Base-by-base conservation (phyloP, 2,113 vertebrate species). In the Ceuthmochares aereus region DNA sequence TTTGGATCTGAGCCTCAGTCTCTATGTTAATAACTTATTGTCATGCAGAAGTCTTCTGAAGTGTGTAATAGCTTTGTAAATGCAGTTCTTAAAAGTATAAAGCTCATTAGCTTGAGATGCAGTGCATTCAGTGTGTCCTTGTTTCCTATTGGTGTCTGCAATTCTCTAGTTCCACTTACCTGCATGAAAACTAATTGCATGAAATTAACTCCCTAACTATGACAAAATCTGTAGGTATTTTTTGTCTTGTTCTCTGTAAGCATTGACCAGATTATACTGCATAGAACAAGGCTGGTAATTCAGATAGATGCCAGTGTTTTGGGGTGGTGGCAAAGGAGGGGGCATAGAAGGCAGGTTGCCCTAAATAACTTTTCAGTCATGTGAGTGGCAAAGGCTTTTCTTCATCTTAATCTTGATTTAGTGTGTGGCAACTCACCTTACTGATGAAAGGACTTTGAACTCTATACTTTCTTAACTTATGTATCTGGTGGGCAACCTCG, bases 111-210 rank as follows among this genome's bases (percentile, higher is more conserved):
- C 17, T 66, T 25, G 56, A 70, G 29, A 29, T 43, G 20, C 12
- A 58, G 14, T 84, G 34, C 10, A 7, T 80, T 89, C 19, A 8
- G 21, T 36, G 10, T 42, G 30, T 69, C 30, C 2, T 0, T 34
- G 6, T 60, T 70, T 87, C 42, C 43, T 3, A 1, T 11, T 63
- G 43, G 7, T 70, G n/a, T 52, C 15, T 62, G 22, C 56, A 64
- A 13, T 67, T 77, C 18, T 79, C 32, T 32, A 72, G 20, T 60
- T 85, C n/a, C 17, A 25, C 23, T 86, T 45, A 66, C 34, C 34
- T 94, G 92, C 92, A 82, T 86, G 88, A 79, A 87, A 83, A 52
- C 29, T 69, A 69, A 29, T 85, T 95, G 90, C 88, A 92, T 80
- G 59, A 66, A 69, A 66, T 83, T 62, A 49, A 62, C 27, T 79